Base-by-base conservation (phyloP, 1,140 invertebrate genomes). In the Cydia pomonella region DNA sequence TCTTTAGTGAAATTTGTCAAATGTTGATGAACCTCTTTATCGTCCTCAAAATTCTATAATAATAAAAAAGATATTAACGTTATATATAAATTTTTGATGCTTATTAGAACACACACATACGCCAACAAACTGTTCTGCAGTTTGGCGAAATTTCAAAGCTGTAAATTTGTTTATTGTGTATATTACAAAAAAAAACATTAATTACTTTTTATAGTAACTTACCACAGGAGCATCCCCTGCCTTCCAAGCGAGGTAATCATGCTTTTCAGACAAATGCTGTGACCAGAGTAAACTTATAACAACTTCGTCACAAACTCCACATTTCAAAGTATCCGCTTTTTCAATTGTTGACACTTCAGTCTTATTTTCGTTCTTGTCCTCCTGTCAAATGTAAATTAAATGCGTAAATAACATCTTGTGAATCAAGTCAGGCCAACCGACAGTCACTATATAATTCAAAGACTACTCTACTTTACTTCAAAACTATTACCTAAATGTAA, bases 211-310 rank as follows among this genome's bases (percentile, higher is more conserved):
- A 0, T 16, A 53, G n/a, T 53, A 33, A 66, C 82, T 87, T 75
- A 89, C 87, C 25, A 87, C 21, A 9, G 83, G 81, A n/a, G 73
- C 75, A 50, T 82, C 50, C 1, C 81, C 82, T 4, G 80, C 76
- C 27, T 77, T 66, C 84, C 84, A 85, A 4, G 84, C 84, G 12
- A 87, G 13, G 72, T 89, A 89, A 9, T 79, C 69, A 84, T 95
- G 94, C 16, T 81, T 77, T 53, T 79, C 76, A 12, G 92, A 82
- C 73, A 94, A 93, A 79, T 95, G 95, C 0, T 75, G 62, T 10
- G 79, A 47, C 93, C 94, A 94, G 6, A 88, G 59, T 1, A 27
- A 76, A 41, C 77, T 87, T 5, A 73, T 41, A 47, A 94, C 75
- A 75, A 90, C 69, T 29, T 76, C 69, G 5, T 72, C 13, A 53